Percentiles rank a stretch among this genome's conserved stretches.
phyloP scores from a whole-genome alignment of 2,888 invertebrate genomes.

The Elysia crispata region DNA sequence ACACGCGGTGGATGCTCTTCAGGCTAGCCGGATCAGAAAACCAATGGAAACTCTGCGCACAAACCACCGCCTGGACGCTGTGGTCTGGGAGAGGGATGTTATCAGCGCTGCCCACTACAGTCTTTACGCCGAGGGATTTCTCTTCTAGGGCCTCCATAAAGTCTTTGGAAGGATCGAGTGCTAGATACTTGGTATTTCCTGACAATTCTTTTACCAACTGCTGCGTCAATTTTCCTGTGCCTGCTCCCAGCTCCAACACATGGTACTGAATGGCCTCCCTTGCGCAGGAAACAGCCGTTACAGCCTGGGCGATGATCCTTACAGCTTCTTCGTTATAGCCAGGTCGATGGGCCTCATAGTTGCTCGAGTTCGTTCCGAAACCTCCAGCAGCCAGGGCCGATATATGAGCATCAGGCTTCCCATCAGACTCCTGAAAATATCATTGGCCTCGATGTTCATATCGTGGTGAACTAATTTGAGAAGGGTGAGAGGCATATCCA shows the following conservation, averaged over 20 bases:
- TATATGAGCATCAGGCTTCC: too few species aligned
- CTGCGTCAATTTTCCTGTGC: conserved; percentile 64
- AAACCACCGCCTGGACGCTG: conserved; percentile 59
- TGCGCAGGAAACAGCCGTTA: not conserved
- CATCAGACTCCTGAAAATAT: too few species aligned
- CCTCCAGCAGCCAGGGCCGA: too few species aligned
- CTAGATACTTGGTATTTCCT: conserved; percentile 53
- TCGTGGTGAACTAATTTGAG: too few species aligned
- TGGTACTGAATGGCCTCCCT: conserved; percentile 48
- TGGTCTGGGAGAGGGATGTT: conserved; percentile 55
- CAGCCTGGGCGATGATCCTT: conserved; percentile 10
- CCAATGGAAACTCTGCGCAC: conserved; percentile 67
- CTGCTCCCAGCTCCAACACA: conserved; percentile 64
- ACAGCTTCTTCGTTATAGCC: conserved; percentile 60
- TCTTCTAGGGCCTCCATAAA: conserved; percentile 56
- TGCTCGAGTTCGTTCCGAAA: conserved; percentile 38
- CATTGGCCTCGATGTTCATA: too few species aligned
- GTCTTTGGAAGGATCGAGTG: conserved; percentile 61
- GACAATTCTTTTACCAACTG: conserved; percentile 18
- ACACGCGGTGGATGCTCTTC: conserved; percentile 58
- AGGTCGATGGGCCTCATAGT: conserved; percentile 60
- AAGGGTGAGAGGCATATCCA: too few species aligned
- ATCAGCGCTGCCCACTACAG: conserved; percentile 55
- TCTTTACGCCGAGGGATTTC: conserved; percentile 53
- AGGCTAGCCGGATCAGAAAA: conserved; percentile 58